Percentiles rank a stretch among this genome's conserved stretches.
These are phyloP conservation scores for Trichogramma evanescens DNA, from an alignment of 2,888 invertebrate species.

Conservation along the genomic window DNA sequence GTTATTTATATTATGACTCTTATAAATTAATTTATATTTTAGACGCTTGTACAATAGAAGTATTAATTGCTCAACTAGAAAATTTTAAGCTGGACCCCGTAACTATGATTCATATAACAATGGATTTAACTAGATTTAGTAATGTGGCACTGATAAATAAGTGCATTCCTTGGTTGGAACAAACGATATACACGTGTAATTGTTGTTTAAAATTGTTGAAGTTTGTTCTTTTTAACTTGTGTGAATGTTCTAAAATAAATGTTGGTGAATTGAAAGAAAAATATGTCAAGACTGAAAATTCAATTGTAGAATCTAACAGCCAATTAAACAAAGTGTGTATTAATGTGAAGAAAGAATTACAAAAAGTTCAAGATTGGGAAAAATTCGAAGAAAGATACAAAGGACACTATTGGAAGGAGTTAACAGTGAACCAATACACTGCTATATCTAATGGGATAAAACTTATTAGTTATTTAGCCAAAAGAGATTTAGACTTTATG, in stretches of 20 bases:
- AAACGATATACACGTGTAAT: slow-evolving; percentile 30
- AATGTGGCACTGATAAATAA: slow-evolving; percentile 30
- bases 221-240: slow-evolving; percentile 33
- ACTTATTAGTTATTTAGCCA: slow-evolving; percentile 37
- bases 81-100: slow-evolving; percentile 34
- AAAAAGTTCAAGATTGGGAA: slow-evolving; percentile 19
- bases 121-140: slow-evolving; percentile 32
- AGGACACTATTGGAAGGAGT: slow-evolving; percentile 28
- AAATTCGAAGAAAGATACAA: slow-evolving; percentile 21
- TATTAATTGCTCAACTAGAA: slow-evolving; percentile 37
- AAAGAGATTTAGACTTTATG: slow-evolving; percentile 36
- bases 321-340: slow-evolving; percentile 6
- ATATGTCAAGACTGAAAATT: not conserved
- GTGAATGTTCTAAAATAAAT: slow-evolving; percentile 33
- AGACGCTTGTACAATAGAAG: slow-evolving; percentile 39
- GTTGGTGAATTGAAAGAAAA: slow-evolving; percentile 24
- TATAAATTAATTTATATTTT: slow-evolving; percentile 15
- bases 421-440: slow-evolving; percentile 30
- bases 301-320: slow-evolving; percentile 1
- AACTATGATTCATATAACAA: slow-evolving; percentile 30
- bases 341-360: slow-evolving; percentile 10
- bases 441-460: slow-evolving; percentile 35
- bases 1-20: not conserved
- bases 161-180: slow-evolving; percentile 31
- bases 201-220: slow-evolving; percentile 35